Evolutionary conservation across 30 jellyfish, hydroid and myxozoan genomes (phyloP).

Genomic region (Hydractinia symbiolongicarpus): DNA sequence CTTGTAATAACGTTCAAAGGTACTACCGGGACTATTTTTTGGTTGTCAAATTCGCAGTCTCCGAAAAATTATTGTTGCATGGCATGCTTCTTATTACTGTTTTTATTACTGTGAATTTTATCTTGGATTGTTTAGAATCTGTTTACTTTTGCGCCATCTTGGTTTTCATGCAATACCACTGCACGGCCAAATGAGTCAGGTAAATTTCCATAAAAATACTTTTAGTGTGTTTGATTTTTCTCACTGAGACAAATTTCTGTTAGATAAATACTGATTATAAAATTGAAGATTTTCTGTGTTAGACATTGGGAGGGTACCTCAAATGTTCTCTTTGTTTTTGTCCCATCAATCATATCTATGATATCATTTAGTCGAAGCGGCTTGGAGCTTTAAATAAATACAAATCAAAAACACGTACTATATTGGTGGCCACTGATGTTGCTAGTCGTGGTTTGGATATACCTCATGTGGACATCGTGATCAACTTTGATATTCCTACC

Average conservation of each 20-base stretch:
- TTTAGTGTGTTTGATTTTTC: neutral
- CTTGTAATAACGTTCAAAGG: conserved; percentile 96
- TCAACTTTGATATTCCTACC: conserved; percentile 97
- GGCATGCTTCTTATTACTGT: no score
- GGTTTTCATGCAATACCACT: conserved; percentile 92
- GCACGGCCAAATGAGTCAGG: conserved; percentile 99
- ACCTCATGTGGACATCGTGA: conserved; percentile 95
- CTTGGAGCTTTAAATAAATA: conserved; percentile 90
- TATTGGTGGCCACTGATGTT: conserved; percentile 92
- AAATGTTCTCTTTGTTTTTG: no score
- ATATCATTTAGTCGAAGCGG: conserved; percentile 68
- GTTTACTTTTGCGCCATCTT: conserved; percentile 70
- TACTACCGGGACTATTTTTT: neutral
- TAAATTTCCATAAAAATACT: neutral
- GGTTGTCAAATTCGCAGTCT: neutral
- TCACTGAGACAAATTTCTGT: neutral
- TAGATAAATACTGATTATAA: no score
- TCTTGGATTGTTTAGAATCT: conserved; percentile 31
- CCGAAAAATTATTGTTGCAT: no score
- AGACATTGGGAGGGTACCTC: no score
- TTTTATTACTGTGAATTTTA: no score
- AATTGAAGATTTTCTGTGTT: no score
- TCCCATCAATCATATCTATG: no score
- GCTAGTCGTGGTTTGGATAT: conserved; percentile 99
- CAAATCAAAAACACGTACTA: conserved; percentile 78